Conservation (phyloP, 2,888 invertebrate genomes). For the Diarsia dahlii region DNA sequence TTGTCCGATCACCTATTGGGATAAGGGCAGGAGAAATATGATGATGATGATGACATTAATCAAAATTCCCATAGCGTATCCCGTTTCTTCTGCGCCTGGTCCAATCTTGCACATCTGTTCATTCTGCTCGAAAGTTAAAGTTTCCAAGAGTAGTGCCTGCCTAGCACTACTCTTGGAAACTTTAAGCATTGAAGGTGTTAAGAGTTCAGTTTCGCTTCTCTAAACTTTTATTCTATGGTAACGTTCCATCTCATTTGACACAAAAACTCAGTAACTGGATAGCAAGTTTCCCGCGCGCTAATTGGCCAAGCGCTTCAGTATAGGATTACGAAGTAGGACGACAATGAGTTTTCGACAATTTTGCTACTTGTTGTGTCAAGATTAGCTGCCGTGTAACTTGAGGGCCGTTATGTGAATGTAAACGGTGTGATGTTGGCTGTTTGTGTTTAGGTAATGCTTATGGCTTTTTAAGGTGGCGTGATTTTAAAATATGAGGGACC, state of each 20-base stretch:
- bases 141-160: too few species aligned
- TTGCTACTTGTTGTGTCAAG: conserved; percentile 42
- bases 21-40: too few species aligned
- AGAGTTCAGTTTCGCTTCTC: conserved; percentile 4
- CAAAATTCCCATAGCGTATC: not conserved
- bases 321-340: conserved; percentile 81
- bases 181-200: not conserved
- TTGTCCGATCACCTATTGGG: too few species aligned
- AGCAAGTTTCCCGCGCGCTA: conserved; percentile 82
- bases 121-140: not conserved
- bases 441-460: conserved; percentile 38
- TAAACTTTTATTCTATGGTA: conserved; percentile 15
- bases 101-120: not conserved
- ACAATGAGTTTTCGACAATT: conserved; percentile 65
- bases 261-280: conserved; percentile 83
- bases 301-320: conserved; percentile 81
- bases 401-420: conserved; percentile 28
- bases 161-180: not conserved
- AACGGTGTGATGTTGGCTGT: conserved; percentile 23
- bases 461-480: conserved; percentile 22
- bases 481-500: too few species aligned
- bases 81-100: not conserved
- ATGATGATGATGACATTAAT: not conserved
- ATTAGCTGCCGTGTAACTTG: conserved; percentile 35
- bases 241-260: conserved; percentile 75